Conservation (phyloP, 2,797 vertebrate species). For the Macrochelys suwanniensis region DNA sequence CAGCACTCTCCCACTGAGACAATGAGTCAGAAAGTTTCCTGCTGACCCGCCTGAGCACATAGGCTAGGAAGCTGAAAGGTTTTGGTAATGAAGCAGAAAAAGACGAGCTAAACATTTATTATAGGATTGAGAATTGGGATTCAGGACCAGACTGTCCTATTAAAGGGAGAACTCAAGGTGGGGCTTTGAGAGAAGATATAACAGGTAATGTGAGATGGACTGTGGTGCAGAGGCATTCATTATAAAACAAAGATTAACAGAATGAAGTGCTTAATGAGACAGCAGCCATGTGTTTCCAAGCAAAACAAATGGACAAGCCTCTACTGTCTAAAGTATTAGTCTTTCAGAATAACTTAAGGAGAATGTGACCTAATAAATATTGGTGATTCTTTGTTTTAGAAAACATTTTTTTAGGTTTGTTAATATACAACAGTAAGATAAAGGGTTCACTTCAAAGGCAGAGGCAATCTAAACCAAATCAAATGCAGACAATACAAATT, state of each 20-base stretch:
- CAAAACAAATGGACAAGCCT: not conserved
- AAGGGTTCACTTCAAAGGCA: not conserved
- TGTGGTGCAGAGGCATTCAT: not conserved
- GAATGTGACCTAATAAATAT: not conserved
- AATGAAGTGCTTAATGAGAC: not conserved
- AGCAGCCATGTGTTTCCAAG: not conserved
- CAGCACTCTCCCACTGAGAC: not conserved
- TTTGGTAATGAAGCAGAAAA: not conserved
- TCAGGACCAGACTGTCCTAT: not conserved
- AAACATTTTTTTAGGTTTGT: not conserved
- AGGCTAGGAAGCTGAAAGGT: not conserved
- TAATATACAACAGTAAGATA: not conserved
- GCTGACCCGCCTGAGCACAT: not conserved
- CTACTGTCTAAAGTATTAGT: not conserved
- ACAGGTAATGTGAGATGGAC: rapidly evolving
- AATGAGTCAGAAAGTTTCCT: not conserved
- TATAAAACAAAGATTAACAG: not conserved
- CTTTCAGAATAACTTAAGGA: not conserved
- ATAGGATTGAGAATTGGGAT: not conserved
- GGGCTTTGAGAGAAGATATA: not conserved
- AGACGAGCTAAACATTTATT: not conserved
- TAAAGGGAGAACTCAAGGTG: not conserved
- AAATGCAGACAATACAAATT: not conserved
- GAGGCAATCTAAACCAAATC: not conserved
- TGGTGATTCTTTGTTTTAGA: not conserved